These are phyloP conservation scores for Phortica okadai DNA, from an alignment of 2,888 invertebrate species.

Conservation along the genomic window DNA sequence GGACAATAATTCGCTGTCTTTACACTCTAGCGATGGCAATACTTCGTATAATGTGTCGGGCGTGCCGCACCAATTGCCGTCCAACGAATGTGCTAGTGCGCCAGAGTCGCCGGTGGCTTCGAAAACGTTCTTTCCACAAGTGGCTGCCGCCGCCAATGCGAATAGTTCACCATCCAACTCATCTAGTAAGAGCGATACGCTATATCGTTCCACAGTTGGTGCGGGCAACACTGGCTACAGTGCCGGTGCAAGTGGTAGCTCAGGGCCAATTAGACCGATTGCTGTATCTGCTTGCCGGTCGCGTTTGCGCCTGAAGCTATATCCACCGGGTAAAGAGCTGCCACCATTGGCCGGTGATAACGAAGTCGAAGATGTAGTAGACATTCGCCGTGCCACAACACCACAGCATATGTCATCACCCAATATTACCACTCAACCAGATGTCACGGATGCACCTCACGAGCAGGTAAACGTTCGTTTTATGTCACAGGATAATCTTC, in stretches of 20 bases:
- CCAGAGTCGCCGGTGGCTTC: conserved; percentile 74
- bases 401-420: conserved; percentile 76
- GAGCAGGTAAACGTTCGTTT: conserved; percentile 65
- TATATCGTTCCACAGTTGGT: conserved; percentile 39
- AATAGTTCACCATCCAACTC: conserved; percentile 72
- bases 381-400: conserved; percentile 66
- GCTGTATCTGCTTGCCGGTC: conserved; percentile 76
- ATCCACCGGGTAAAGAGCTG: conserved; percentile 73
- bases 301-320: conserved; percentile 73
- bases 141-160: conserved; percentile 47
- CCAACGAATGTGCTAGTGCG: conserved; percentile 73
- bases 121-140: conserved; percentile 64
- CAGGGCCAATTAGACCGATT: conserved; percentile 73
- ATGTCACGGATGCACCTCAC: conserved; percentile 49
- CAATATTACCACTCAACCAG: conserved; percentile 72
- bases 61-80: conserved; percentile 54
- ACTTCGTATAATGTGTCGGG: conserved; percentile 49
- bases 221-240: conserved; percentile 1
- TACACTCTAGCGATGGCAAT: conserved; percentile 64
- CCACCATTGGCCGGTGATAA: conserved; percentile 52
- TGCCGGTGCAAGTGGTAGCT: background rate
- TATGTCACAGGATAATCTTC: conserved; percentile 75
- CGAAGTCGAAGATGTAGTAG: conserved; percentile 40
- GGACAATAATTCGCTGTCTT: conserved; percentile 64
- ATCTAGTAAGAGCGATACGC: conserved; percentile 67